phyloP scores from a whole-genome alignment of 2,888 invertebrate species.

The Hedya salicella region DNA sequence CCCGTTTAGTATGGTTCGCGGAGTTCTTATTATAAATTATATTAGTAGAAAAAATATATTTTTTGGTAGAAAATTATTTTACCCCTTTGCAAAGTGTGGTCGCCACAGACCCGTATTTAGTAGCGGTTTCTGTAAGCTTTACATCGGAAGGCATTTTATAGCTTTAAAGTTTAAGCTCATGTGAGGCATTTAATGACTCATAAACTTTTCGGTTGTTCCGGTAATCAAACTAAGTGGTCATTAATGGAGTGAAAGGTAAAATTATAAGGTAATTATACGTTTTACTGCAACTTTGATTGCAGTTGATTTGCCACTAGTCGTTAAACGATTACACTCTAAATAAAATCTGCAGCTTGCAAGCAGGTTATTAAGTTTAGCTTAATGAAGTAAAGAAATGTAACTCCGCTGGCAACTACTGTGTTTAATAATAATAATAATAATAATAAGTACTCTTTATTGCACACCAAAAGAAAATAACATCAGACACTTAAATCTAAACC shows the following conservation, averaged over 20 bases:
- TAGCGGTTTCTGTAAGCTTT: neutral
- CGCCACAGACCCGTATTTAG: neutral
- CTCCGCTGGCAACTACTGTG: too few species aligned
- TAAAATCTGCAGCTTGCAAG: neutral
- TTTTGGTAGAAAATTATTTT: too few species aligned
- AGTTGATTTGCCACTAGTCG: neutral
- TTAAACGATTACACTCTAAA: neutral
- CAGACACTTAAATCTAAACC: too few species aligned
- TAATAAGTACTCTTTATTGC: too few species aligned
- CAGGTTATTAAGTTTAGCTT: neutral
- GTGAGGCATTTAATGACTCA: slow-evolving; percentile 12
- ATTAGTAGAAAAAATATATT: too few species aligned
- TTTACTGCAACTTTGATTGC: neutral
- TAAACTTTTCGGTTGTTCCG: slow-evolving; percentile 19
- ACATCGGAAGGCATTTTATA: slow-evolving; percentile 26
- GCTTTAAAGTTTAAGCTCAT: slow-evolving; percentile 15
- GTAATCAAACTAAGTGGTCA: neutral
- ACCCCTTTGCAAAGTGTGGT: neutral
- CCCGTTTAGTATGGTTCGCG: too few species aligned
- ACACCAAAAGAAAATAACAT: too few species aligned
- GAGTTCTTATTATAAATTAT: too few species aligned
- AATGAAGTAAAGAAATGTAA: too few species aligned
- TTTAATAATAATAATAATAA: too few species aligned
- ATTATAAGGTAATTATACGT: neutral
- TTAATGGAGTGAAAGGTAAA: slow-evolving; percentile 1